Evolutionary conservation across 2,113 vertebrate genomes (phyloP), one percentile per base, ranked within the genome.

Genomic region (Toxotes chatareus): DNA sequence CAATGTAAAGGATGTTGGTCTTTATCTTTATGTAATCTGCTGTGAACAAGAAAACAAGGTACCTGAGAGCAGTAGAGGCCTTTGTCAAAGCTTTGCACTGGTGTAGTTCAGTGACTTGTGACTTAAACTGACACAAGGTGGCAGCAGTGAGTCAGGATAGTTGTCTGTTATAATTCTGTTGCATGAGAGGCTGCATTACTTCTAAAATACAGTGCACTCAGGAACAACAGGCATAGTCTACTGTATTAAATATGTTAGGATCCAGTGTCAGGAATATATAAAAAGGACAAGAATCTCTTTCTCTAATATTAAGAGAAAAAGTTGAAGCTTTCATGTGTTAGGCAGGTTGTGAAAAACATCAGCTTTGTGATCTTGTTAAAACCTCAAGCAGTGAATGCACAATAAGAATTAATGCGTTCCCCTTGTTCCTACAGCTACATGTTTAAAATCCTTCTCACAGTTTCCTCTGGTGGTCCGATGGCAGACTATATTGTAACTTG

Each of bases 101-200:
- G 13, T 64, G 31, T 34, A 4, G 21, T 21, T 80, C 4, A 10
- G 0, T 6, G 16, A 23, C 40, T 49, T 36, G 12, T 32, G 19
- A 16, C 23, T 53, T 36, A 70, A 67, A 56, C 0, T 1, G 70
- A 68, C 93, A 92, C 90, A 85, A 88, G 94, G 76, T 91, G 94
- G 90, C 92, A 93, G 94, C 91, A 91, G 21, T 78, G 88, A 90
- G 86, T 89, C 75, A 59, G 55, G 36, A 65, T 82, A 11, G 36
- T 73, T 13, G 14, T 72, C 17, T 40, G 53, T 40, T 44, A 32
- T 12, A 14, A 46, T 12, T 17, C 55, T 59, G 59, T 32, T 62
- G 31, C 32, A n/a, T 16, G 32, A 69, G 78, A 69, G 21, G 42
- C 44, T 75, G 36, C 40, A 40, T 68, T 34, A 74, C 47, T 36